Base-by-base conservation (phyloP, 2,888 invertebrate genomes). In the Xiphydria camelus region DNA sequence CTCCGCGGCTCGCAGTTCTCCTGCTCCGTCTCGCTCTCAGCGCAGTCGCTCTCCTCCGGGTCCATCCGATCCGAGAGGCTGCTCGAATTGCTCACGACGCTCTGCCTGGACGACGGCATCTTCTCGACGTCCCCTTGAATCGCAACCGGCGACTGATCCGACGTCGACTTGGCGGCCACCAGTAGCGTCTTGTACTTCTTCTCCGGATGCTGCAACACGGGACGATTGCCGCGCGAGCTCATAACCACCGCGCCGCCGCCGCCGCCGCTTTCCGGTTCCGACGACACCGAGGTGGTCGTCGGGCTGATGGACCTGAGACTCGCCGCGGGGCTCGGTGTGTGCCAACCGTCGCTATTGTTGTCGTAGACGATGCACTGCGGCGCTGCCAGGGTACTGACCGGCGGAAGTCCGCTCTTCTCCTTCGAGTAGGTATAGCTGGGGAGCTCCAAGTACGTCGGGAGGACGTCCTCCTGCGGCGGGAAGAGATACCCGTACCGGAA, bases 1-100 rank as follows among this genome's bases (percentile, higher is more conserved):
- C 83, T 78, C 62, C 83, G 81, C 19, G 82, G 80, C 10, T 68
- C 63, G 18, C 50, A 35, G 0, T 51, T 49, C n/a, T 58, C 61
- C 33, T 59, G 53, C 10, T 58, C 59, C 38, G 45, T 55, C 9
- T 55, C 59, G 36, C 59, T 58, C 31, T 55, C 54, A 14, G 45
- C 55, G 14, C 47, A 49, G 40, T 59, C 80, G 7, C 73, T 67
- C 17, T 59, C 61, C 0, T 79, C 74, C 21, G 79, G 58, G 58
- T 79, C 80, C 18, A 60, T 45, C 10, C 48, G 15, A 14, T 45
- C 41, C 12, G 37, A 42, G 7, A 36, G 41, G n/a, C 15, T 25
- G 38, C 51, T 17, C 32, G 41, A 5, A 47, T 36, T 36, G 41
- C 42, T 14, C 47, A 42, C 18, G 18, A 34, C 7, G 45, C 40